These are phyloP conservation scores for Chelmon rostratus DNA, from an alignment of 2,797 vertebrate species.

Conservation along the genomic window DNA sequence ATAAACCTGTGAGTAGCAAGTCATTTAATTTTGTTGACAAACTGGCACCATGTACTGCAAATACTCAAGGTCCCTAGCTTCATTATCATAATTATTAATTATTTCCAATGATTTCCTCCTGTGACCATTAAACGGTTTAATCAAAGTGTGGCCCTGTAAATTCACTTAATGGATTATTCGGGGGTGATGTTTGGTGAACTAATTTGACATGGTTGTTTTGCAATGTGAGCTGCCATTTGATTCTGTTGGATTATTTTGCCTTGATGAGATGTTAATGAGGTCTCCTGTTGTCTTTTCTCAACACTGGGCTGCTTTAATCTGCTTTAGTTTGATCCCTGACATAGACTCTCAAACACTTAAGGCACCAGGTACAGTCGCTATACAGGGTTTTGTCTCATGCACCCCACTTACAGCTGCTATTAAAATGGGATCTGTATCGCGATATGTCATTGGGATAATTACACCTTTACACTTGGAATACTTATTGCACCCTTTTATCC, in stretches of 20 bases:
- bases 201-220: slow-evolving; percentile 36
- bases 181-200: slow-evolving; percentile 7
- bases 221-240: slow-evolving; percentile 37
- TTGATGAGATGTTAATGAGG: slow-evolving; percentile 53
- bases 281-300: slow-evolving; percentile 39
- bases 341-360: slow-evolving; percentile 21
- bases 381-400: not conserved
- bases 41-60: not conserved
- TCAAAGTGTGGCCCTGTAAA: slow-evolving; percentile 31
- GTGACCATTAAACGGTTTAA: slow-evolving; percentile 35
- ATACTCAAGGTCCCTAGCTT: not conserved
- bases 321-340: slow-evolving; percentile 29
- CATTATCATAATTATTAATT: slow-evolving; percentile 23
- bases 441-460: too few species aligned
- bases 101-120: slow-evolving; percentile 23
- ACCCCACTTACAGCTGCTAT: too few species aligned
- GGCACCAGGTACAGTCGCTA: slow-evolving; percentile 3
- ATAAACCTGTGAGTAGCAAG: not conserved
- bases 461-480: too few species aligned
- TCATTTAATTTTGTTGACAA: not conserved
- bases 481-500: too few species aligned
- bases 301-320: slow-evolving; percentile 37
- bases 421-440: too few species aligned
- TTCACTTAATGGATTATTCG: slow-evolving; percentile 18
- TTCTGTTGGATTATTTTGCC: slow-evolving; percentile 40